Percentiles rank a stretch among this genome's conserved stretches.
Evolutionary conservation across 2,888 invertebrate species (phyloP).

Genomic region (Eupithecia centaureata): DNA sequence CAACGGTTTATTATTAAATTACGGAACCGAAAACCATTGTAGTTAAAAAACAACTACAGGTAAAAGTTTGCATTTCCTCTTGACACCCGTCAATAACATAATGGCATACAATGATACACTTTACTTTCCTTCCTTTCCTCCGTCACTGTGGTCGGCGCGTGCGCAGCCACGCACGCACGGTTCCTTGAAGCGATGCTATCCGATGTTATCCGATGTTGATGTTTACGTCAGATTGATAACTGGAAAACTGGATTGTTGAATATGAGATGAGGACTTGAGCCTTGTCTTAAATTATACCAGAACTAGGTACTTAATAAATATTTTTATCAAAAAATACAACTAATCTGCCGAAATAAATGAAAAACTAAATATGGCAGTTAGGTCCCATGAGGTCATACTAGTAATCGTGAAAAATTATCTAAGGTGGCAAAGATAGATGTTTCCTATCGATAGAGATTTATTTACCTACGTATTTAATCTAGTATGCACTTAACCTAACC

Average conservation of each 20-base stretch:
- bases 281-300: not conserved
- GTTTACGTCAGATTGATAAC: conserved; percentile 35
- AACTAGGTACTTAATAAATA: too few species aligned
- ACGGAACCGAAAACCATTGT: not conserved
- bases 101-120: conserved; percentile 17
- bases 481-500: too few species aligned
- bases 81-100: conserved; percentile 7
- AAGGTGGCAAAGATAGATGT: too few species aligned
- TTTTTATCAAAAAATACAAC: too few species aligned
- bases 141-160: conserved; percentile 37
- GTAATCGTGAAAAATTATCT: too few species aligned
- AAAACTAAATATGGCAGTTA: too few species aligned
- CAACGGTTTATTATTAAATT: not conserved
- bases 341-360: too few species aligned
- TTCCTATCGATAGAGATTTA: too few species aligned
- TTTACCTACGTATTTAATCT: too few species aligned
- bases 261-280: not conserved
- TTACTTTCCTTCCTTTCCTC: conserved; percentile 33
- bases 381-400: too few species aligned
- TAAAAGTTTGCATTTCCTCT: not conserved
- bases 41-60: not conserved
- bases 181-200: conserved; percentile 42
- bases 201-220: conserved; percentile 21
- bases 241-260: conserved; percentile 18
- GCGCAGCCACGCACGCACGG: conserved; percentile 45